These are phyloP conservation scores for Melanogrammus aeglefinus DNA, from an alignment of 2,797 vertebrate genomes.

Conservation along the genomic window DNA sequence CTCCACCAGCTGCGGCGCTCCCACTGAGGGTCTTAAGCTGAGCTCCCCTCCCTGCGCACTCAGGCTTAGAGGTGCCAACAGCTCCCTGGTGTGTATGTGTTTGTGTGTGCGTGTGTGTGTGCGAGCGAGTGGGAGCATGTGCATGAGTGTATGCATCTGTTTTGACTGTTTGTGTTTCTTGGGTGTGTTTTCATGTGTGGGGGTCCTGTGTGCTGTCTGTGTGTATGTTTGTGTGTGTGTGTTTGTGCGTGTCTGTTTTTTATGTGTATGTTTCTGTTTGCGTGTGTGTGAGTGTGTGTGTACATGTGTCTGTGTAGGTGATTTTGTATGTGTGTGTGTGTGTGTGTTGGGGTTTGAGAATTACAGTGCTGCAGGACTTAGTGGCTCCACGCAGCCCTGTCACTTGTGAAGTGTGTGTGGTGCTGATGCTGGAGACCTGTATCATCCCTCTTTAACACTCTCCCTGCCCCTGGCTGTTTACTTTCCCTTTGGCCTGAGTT, in stretches of 20 bases:
- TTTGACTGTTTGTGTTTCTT: too few relatives aligned
- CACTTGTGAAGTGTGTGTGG: conserved; percentile 37
- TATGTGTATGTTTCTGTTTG: background rate
- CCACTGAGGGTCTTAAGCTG: background rate
- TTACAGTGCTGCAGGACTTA: conserved; percentile 38
- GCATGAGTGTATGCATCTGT: too few relatives aligned
- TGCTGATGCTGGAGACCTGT: conserved; percentile 61
- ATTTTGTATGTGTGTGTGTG: conserved; percentile 10
- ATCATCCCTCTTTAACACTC: conserved; percentile 62
- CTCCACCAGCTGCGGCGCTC: background rate
- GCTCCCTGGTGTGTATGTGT: background rate
- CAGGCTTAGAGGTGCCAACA: background rate
- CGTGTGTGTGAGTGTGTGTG: background rate
- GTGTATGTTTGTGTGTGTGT: too few relatives aligned
- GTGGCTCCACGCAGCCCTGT: conserved; percentile 33
- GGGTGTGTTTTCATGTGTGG: too few relatives aligned
- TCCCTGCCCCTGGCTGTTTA: conserved; percentile 59
- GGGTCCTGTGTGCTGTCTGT: too few relatives aligned
- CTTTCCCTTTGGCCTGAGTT: conserved; percentile 49
- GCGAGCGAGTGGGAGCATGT: too few relatives aligned
- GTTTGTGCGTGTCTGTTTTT: too few relatives aligned
- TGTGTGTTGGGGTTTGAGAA: conserved; percentile 19
- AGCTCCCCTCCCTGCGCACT: background rate
- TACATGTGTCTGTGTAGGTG: too few relatives aligned
- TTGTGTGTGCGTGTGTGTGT: background rate